phyloP scores from a whole-genome alignment of 2,113 vertebrate genomes.

The Pygoscelis antarcticus region DNA sequence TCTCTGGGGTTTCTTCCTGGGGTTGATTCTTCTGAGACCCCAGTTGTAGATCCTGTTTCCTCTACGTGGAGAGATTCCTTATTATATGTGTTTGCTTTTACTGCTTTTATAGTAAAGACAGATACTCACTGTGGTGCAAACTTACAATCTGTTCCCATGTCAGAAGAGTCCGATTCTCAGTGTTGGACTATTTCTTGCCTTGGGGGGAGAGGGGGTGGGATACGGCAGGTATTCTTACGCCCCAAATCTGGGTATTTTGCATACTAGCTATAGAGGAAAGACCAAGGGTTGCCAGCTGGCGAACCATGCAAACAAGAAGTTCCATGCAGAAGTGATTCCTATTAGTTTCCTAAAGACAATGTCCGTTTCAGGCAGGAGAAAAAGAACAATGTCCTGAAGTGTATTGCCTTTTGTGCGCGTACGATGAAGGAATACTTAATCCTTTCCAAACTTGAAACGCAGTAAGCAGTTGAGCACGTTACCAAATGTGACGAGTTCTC shows the following conservation, averaged over 20 bases:
- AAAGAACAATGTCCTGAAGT: background rate
- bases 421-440: too few relatives aligned
- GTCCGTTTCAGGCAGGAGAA: background rate
- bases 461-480: background rate
- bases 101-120: background rate
- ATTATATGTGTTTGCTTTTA: background rate
- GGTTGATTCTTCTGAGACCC: background rate
- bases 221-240: background rate
- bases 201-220: background rate
- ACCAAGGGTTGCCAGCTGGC: background rate
- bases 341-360: background rate
- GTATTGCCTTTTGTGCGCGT: background rate
- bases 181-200: background rate
- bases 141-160: background rate
- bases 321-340: background rate
- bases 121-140: fast-evolving
- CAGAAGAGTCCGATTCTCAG: too few relatives aligned
- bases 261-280: background rate
- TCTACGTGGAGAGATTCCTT: background rate
- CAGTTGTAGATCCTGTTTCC: background rate
- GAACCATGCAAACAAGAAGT: background rate
- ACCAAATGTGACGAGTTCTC: background rate
- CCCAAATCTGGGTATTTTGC: background rate
- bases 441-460: too few relatives aligned
- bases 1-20: background rate